Evolutionary conservation across 2,113 vertebrate species (phyloP).

Genomic region (Dasyurus viverrinus): DNA sequence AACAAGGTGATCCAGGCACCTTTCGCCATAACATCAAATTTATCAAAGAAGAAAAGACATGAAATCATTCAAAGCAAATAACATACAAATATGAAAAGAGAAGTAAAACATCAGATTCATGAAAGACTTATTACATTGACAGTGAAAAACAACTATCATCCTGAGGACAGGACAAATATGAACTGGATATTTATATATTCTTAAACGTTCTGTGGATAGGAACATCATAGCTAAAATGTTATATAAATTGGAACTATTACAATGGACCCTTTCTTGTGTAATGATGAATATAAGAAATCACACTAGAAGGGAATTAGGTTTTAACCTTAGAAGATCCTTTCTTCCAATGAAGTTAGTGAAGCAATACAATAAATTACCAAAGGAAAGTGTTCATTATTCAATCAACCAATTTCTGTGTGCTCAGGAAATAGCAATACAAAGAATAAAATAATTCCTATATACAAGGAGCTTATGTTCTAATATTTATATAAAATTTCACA

Average conservation of each 20-base stretch:
- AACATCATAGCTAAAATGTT: too few relatives aligned
- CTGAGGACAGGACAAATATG: too few relatives aligned
- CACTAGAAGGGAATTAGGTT: slow-evolving; percentile 22
- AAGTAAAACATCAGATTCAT: background rate
- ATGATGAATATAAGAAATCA: too few relatives aligned
- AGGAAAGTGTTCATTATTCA: background rate
- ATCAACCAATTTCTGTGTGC: background rate
- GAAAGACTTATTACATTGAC: slow-evolving; percentile 36
- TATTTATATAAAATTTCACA: too few relatives aligned
- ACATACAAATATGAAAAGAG: background rate
- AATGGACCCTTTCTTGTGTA: too few relatives aligned
- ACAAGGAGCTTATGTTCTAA: too few relatives aligned
- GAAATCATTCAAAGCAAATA: background rate
- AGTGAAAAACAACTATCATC: slow-evolving; percentile 1
- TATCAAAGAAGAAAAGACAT: background rate
- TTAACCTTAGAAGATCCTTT: slow-evolving; percentile 25
- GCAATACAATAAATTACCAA: too few relatives aligned
- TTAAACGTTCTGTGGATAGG: too few relatives aligned
- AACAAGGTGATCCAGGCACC: background rate
- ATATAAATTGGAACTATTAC: too few relatives aligned
- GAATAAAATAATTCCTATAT: too few relatives aligned
- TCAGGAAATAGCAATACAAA: background rate
- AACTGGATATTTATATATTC: too few relatives aligned
- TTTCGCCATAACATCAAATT: slow-evolving; percentile 34
- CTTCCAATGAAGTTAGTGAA: slow-evolving; percentile 32